These are phyloP conservation scores for Phyllotreta striolata DNA, from an alignment of 2,888 invertebrate species.

Conservation along the genomic window DNA sequence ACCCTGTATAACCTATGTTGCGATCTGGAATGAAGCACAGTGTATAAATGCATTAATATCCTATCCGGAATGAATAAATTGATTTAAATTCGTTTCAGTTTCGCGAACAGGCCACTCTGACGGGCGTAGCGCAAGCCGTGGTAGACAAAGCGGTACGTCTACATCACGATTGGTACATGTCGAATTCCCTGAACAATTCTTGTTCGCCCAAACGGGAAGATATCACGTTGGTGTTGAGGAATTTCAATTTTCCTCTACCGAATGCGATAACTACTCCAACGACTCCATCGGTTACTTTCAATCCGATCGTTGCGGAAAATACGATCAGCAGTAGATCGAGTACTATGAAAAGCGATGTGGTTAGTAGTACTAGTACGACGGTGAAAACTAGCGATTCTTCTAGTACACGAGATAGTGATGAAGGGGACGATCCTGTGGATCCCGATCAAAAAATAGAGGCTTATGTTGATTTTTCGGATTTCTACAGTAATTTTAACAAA, in stretches of 20 bases:
- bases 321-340: constrained; percentile 43
- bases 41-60: too few relatives aligned
- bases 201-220: constrained; percentile 74
- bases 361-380: constrained; percentile 57
- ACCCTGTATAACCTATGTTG: too few relatives aligned
- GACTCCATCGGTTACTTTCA: constrained; percentile 67
- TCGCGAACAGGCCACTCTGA: constrained; percentile 78
- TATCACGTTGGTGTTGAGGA: constrained; percentile 84
- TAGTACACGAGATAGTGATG: constrained; percentile 47
- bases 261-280: constrained; percentile 68
- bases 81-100: constrained; percentile 63
- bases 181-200: constrained; percentile 61
- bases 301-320: constrained; percentile 60
- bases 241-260: constrained; percentile 83
- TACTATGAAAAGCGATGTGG: constrained; percentile 38
- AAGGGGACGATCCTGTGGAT: constrained; percentile 62
- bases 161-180: constrained; percentile 80
- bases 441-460: constrained; percentile 75
- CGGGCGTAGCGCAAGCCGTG: constrained; percentile 85
- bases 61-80: too few relatives aligned
- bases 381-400: constrained; percentile 55
- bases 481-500: constrained; percentile 75
- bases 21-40: too few relatives aligned
- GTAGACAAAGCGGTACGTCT: constrained; percentile 84
- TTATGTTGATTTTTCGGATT: constrained; percentile 87